Evolutionary conservation across 2,113 vertebrate species (phyloP).

Genomic region (Aspidoscelis tigris): DNA sequence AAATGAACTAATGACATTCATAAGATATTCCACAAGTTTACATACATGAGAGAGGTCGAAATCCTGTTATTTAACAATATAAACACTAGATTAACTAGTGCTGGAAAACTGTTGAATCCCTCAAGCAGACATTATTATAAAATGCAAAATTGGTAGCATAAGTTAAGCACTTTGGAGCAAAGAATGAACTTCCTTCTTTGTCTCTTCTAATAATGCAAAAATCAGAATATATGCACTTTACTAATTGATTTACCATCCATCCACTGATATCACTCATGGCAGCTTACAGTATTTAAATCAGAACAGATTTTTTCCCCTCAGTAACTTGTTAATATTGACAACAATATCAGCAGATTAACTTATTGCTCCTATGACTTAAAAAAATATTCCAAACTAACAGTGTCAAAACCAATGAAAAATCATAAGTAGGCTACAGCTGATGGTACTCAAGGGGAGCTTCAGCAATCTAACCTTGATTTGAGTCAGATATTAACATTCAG

Average conservation of each 20-base stretch:
- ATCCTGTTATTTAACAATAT: background rate
- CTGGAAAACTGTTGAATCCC: background rate
- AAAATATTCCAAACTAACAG: background rate
- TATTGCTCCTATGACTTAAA: constrained; percentile 4
- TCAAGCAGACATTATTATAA: background rate
- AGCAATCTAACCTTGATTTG: background rate
- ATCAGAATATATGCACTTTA: background rate
- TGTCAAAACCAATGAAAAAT: background rate
- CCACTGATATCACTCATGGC: background rate
- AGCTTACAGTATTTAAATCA: background rate
- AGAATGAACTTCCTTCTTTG: accelerated
- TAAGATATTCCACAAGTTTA: background rate
- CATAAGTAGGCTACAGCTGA: background rate
- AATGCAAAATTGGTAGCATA: background rate
- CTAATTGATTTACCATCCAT: background rate
- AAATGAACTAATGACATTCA: accelerated
- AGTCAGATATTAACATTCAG: background rate
- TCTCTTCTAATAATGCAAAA: background rate
- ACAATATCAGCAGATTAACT: background rate
- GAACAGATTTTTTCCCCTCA: background rate
- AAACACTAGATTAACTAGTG: background rate
- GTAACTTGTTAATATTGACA: background rate
- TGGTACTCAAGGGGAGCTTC: background rate
- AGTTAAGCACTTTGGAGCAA: background rate
- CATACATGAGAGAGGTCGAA: background rate